Base-by-base conservation (phyloP, 2,113 vertebrate species). In the Actenoides lindsayi region DNA sequence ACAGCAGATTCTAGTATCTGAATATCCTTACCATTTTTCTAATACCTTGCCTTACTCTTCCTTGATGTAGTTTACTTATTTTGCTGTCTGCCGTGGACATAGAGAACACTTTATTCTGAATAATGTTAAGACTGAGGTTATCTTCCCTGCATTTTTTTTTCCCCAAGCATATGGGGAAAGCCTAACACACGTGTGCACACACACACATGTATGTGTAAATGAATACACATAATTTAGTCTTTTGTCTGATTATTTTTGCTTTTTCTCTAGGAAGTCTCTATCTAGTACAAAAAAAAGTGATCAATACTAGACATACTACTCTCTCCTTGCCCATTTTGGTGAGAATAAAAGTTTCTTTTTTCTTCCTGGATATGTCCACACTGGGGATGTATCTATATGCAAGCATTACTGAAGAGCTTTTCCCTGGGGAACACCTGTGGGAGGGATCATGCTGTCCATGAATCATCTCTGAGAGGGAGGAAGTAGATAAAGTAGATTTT, bases 141-240 rank as follows among this genome's bases (percentile, higher is more conserved):
- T n/a, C 14, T 90, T 87, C 39, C 33, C 19, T 84, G 28, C 9
- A 3, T 73, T 83, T 77, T 54, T 87, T 56, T 23, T 19, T 4
- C 11, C 4, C 35, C 8, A 13, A 10, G 9, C 3, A 11, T 27
- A n/a, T 18, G 46, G 30, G 5, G 18, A 48, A 71, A 39, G 19
- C 25, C 44, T 25, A 65, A 44, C 6, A 16, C 23, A 1, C 2
- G 23, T 33, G 10, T 11, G 10, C 7, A 3, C 3, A 15, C 8
- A 20, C 12, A 15, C 2, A 11, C 6, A 4, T 3, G 13, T 6
- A 17, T 4, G 18, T 11, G 4, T 28, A 24, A 28, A 64, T 51
- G 24, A 69, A 33, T 54, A 50, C 18, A 41, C 3, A 11, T 8
- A 37, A 41, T 90, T 56, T 51, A 62, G 23, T 82, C 35, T 74